Evolutionary conservation across 1,140 invertebrate genomes (phyloP).

Genomic region (Bombus huntii): DNA sequence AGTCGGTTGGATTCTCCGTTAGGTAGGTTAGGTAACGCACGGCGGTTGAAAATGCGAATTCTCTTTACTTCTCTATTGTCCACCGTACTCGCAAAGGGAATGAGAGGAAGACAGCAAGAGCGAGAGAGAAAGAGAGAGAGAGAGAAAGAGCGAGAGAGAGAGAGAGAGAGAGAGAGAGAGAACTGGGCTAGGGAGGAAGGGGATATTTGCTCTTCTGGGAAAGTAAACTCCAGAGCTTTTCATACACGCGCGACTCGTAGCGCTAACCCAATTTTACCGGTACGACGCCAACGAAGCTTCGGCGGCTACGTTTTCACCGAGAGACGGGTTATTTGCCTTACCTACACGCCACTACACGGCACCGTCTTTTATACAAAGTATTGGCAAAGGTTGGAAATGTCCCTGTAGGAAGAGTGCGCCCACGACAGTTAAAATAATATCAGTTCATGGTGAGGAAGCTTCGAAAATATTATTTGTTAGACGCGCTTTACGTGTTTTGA

Average conservation of each 20-base stretch:
- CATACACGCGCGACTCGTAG: conserved; percentile 45
- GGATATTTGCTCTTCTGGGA: conserved; percentile 55
- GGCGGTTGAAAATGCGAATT: conserved; percentile 52
- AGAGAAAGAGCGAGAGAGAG: no score
- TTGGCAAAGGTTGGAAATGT: conserved; percentile 36
- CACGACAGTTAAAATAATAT: conserved; percentile 23
- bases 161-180: no score
- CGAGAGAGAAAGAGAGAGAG: no score
- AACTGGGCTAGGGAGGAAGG: not conserved
- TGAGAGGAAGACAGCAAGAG: not conserved
- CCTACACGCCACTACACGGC: not conserved
- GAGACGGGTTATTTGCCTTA: conserved; percentile 43
- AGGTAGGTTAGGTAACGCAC: conserved; percentile 15
- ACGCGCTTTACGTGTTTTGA: not conserved
- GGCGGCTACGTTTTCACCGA: conserved; percentile 10
- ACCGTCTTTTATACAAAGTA: conserved; percentile 36
- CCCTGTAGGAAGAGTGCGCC: not conserved
- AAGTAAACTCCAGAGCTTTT: conserved; percentile 56
- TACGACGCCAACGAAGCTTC: conserved; percentile 34
- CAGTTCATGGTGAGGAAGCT: no score
- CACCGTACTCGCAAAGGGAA: conserved; percentile 2
- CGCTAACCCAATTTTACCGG: conserved; percentile 55
- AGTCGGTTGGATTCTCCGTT: not conserved
- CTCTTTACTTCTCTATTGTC: conserved; percentile 55
- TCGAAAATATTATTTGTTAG: conserved; percentile 4